These are phyloP conservation scores for Meles meles DNA, from an alignment of 2,113 vertebrate genomes.

Conservation along the genomic window DNA sequence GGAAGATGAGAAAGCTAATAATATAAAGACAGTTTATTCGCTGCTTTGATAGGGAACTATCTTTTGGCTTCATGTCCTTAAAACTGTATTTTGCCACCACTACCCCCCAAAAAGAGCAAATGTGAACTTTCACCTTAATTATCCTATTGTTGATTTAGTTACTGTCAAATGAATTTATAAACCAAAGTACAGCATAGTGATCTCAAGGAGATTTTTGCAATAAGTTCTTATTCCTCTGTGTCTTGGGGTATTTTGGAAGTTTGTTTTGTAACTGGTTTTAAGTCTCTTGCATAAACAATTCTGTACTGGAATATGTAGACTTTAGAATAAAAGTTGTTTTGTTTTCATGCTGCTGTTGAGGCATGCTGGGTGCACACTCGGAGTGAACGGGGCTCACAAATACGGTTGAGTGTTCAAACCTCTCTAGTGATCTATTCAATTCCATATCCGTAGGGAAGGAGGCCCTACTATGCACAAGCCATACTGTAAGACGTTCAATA, in stretches of 20 bases:
- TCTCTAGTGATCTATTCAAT: background rate
- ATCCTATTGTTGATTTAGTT: slow-evolving; percentile 43
- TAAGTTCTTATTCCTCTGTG: background rate
- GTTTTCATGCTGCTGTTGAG: background rate
- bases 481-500: background rate
- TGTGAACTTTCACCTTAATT: background rate
- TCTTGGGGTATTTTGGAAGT: background rate
- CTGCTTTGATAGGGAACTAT: background rate
- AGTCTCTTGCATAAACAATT: slow-evolving; percentile 4
- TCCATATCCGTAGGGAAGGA: background rate
- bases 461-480: background rate
- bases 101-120: background rate
- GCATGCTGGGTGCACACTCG: background rate
- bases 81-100: background rate
- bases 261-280: background rate
- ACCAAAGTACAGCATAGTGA: background rate
- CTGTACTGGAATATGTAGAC: background rate
- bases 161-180: background rate
- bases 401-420: background rate
- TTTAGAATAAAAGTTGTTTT: background rate
- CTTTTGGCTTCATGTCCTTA: slow-evolving; percentile 16
- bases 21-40: background rate
- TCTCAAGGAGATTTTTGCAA: background rate
- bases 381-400: background rate
- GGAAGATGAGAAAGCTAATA: background rate